Conservation (phyloP, 1,140 invertebrate species). For the Babylonia areolata region DNA sequence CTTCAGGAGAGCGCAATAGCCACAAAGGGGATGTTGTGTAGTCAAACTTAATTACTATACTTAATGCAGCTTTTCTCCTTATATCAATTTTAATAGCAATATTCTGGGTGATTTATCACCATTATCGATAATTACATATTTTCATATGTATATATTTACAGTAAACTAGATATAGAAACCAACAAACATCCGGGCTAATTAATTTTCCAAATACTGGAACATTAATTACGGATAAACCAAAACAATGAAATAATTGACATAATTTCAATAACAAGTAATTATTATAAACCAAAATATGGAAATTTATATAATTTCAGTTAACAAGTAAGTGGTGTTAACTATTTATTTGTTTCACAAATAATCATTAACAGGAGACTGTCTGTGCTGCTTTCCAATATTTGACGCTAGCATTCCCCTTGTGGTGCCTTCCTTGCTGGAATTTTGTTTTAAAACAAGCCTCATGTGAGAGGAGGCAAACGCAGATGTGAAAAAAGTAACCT, state of each 20-base stretch:
- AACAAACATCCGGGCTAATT: neutral
- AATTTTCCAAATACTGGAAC: neutral
- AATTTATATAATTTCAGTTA: conserved; percentile 1
- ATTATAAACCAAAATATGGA: neutral
- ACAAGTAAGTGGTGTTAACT: neutral
- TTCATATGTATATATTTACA: neutral
- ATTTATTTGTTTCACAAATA: too few species aligned
- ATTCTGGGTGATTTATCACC: neutral
- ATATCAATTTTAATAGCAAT: neutral
- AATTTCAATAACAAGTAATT: neutral
- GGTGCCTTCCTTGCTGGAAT: conserved; percentile 35
- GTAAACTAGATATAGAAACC: neutral
- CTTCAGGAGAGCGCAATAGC: conserved; percentile 20
- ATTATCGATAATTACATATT: neutral
- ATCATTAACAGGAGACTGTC: neutral
- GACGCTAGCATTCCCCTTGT: conserved; percentile 43
- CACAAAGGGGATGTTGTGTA: conserved; percentile 39
- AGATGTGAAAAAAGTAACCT: conserved; percentile 80
- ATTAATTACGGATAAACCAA: neutral
- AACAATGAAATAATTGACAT: neutral
- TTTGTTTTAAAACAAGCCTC: conserved; percentile 31
- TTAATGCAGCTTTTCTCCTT: conserved; percentile 31
- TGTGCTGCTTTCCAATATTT: conserved; percentile 37
- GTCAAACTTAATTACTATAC: conserved; percentile 34
- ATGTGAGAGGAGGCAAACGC: conserved; percentile 41